Evolutionary conservation across 2,888 invertebrate species (phyloP).

Genomic region (Himalopsyche kuldschensis): DNA sequence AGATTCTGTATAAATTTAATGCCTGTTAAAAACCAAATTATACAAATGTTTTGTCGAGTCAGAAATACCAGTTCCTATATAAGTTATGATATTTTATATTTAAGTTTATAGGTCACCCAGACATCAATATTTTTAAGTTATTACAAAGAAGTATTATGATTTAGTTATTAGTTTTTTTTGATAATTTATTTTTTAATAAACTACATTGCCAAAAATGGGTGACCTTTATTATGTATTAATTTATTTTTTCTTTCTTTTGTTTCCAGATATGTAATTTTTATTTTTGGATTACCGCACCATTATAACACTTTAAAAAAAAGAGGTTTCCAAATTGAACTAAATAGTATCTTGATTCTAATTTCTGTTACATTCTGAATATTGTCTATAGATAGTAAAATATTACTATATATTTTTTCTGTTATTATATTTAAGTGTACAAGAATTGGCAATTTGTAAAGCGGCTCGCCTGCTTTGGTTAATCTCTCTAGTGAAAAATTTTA

Average conservation of each 20-base stretch:
- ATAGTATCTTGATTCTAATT: neutral
- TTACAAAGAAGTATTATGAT: too few species aligned
- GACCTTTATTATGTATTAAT: conserved; percentile 10
- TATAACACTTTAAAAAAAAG: neutral
- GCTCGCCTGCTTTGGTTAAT: neutral
- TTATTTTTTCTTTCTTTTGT: conserved; percentile 22
- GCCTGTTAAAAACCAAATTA: too few species aligned
- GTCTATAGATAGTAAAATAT: neutral
- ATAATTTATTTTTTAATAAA: neutral
- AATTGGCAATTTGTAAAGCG: neutral
- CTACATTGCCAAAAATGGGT: neutral
- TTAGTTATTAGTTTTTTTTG: neutral
- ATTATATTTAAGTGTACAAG: neutral
- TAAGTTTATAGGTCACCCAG: too few species aligned
- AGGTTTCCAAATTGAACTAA: neutral
- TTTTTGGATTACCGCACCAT: conserved; percentile 6
- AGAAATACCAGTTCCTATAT: too few species aligned
- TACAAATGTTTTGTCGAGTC: too few species aligned
- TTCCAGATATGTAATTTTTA: conserved; percentile 31
- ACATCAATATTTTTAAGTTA: too few species aligned
- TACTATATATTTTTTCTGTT: neutral
- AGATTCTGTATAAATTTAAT: too few species aligned
- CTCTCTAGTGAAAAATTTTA: neutral
- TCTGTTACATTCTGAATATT: neutral
- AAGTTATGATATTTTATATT: too few species aligned